phyloP scores from a whole-genome alignment of 2,797 vertebrate genomes.

The Xenentodon cancila region DNA sequence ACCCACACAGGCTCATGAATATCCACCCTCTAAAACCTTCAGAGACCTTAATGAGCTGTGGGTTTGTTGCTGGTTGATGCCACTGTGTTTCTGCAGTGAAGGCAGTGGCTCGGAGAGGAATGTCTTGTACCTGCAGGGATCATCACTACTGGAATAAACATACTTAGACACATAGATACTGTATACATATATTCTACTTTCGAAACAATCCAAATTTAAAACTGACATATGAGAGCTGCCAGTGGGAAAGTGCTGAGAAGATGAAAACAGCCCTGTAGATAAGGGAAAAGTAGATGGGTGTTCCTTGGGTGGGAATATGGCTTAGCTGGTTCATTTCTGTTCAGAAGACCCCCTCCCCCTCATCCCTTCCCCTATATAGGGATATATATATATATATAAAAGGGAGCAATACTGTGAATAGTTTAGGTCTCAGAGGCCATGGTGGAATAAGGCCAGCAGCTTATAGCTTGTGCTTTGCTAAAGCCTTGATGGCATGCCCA shows the following conservation, averaged over 20 bases:
- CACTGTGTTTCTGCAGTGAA: constrained; percentile 7
- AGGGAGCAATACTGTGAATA: no score
- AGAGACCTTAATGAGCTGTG: constrained; percentile 44
- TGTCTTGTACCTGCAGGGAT: constrained; percentile 20
- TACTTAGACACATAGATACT: background rate
- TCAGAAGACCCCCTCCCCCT: background rate
- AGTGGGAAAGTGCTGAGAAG: constrained; percentile 8
- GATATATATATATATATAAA: no score
- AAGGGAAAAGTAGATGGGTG: background rate
- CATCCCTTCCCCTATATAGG: background rate
- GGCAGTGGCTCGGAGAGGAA: constrained; percentile 26
- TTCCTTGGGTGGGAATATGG: background rate
- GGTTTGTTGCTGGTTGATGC: constrained; percentile 9
- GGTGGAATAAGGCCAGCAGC: constrained; percentile 12
- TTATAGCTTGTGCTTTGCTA: constrained; percentile 2
- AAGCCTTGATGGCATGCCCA: background rate
- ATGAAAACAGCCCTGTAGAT: background rate
- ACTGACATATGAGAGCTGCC: background rate
- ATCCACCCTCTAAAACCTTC: constrained; percentile 28
- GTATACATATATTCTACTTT: constrained; percentile 2
- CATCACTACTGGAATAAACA: constrained; percentile 3
- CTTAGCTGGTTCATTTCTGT: background rate
- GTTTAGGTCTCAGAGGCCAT: background rate
- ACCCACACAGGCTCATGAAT: constrained; percentile 32
- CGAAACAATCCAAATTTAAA: constrained; percentile 14